A percentile compares a stretch with the other conserved stretches of the same genome.
These are phyloP conservation scores for Lithosia quadra DNA, from an alignment of 2,888 invertebrate genomes.

Conservation along the genomic window DNA sequence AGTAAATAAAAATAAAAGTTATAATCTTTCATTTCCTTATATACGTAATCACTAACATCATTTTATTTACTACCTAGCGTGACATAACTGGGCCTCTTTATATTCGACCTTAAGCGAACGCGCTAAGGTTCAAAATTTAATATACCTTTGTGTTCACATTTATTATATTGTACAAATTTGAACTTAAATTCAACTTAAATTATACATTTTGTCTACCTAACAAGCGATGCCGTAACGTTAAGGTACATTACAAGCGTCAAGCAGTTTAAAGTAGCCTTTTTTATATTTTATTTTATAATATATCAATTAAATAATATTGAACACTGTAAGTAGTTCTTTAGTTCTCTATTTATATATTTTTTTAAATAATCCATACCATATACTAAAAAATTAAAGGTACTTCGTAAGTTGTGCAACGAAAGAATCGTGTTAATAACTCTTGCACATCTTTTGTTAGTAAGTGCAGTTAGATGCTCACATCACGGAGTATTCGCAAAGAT, in stretches of 20 bases:
- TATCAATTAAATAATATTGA: constrained; percentile 4
- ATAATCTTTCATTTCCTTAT: constrained; percentile 25
- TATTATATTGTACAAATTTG: constrained; percentile 38
- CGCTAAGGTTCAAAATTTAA: constrained; percentile 34
- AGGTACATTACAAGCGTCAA: constrained; percentile 51
- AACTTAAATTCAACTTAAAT: constrained; percentile 28
- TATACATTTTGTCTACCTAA: constrained; percentile 47
- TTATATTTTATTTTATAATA: constrained; percentile 2
- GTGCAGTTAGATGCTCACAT: neutral
- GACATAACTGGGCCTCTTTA: constrained; percentile 33
- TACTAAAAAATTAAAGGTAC: too few species aligned
- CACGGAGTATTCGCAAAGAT: neutral
- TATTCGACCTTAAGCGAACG: constrained; percentile 28
- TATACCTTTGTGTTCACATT: constrained; percentile 5
- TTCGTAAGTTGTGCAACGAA: neutral
- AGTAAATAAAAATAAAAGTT: constrained; percentile 26
- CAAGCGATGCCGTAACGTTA: constrained; percentile 33
- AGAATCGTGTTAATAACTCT: neutral
- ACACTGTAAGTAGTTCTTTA: neutral
- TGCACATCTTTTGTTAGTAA: neutral
- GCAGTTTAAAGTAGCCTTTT: constrained; percentile 29
- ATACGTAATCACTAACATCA: constrained; percentile 48
- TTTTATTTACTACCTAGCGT: constrained; percentile 41
- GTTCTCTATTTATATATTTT: neutral
- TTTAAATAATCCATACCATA: neutral